phyloP scores from a whole-genome alignment of 2,113 vertebrate species.

The Actenoides lindsayi region DNA sequence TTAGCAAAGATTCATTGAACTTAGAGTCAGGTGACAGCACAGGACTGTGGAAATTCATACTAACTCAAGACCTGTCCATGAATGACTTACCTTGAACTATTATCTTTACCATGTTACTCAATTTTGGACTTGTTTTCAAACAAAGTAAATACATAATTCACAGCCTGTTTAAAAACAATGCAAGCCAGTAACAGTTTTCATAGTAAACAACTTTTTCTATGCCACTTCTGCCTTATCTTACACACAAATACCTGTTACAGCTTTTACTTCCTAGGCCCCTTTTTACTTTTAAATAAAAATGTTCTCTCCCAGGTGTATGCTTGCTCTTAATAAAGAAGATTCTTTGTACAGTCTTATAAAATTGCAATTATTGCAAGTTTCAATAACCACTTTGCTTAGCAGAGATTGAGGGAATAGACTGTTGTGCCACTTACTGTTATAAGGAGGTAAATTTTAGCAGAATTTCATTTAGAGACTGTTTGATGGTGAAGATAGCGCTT shows the following conservation, averaged over 20 bases:
- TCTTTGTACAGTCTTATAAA: background rate
- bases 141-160: background rate
- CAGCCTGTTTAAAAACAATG: background rate
- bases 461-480: conserved; percentile 1
- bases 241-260: background rate
- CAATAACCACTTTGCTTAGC: conserved; percentile 16
- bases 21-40: background rate
- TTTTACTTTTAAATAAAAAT: background rate
- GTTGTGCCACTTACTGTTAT: background rate
- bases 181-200: background rate
- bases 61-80: background rate
- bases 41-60: fast-evolving
- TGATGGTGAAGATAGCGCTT: conserved; percentile 17
- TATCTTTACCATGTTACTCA: background rate
- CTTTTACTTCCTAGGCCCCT: background rate
- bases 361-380: background rate
- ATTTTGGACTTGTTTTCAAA: background rate
- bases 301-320: background rate
- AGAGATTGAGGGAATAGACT: background rate
- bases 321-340: background rate
- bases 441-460: background rate
- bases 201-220: background rate
- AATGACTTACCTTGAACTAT: background rate
- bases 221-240: background rate
- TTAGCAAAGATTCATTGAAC: background rate